Evolutionary conservation across 2,113 vertebrate genomes (phyloP).

Genomic region (Loxodonta africana): DNA sequence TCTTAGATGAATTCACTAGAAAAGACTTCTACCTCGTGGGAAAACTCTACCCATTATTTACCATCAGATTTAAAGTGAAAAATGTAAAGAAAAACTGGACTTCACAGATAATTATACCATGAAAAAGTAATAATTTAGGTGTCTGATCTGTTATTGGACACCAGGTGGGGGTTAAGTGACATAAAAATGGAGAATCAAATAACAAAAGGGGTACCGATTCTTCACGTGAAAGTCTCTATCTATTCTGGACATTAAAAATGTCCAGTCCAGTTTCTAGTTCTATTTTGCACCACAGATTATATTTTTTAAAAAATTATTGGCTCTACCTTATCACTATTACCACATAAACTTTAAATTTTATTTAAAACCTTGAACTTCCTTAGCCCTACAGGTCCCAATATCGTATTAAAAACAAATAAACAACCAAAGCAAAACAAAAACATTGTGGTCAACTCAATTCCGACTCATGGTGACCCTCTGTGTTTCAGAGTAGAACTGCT

Average conservation of each 20-base stretch:
- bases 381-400: neutral
- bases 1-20: neutral
- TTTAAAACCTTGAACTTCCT: neutral
- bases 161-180: neutral
- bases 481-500: too few relatives aligned
- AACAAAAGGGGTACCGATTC: neutral
- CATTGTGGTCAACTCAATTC: too few relatives aligned
- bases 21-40: neutral
- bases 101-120: neutral
- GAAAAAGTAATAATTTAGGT: slow-evolving; percentile 36
- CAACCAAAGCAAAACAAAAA: too few relatives aligned
- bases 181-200: neutral
- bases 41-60: neutral
- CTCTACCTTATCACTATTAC: neutral
- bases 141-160: neutral
- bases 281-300: too few relatives aligned
- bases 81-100: neutral
- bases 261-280: neutral
- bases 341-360: neutral
- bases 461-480: too few relatives aligned
- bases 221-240: neutral
- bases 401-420: too few relatives aligned
- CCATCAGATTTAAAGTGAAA: neutral
- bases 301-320: too few relatives aligned
- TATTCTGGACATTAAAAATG: neutral